These are phyloP conservation scores for Ophraella communa DNA, from an alignment of 2,888 invertebrate genomes.

Conservation along the genomic window DNA sequence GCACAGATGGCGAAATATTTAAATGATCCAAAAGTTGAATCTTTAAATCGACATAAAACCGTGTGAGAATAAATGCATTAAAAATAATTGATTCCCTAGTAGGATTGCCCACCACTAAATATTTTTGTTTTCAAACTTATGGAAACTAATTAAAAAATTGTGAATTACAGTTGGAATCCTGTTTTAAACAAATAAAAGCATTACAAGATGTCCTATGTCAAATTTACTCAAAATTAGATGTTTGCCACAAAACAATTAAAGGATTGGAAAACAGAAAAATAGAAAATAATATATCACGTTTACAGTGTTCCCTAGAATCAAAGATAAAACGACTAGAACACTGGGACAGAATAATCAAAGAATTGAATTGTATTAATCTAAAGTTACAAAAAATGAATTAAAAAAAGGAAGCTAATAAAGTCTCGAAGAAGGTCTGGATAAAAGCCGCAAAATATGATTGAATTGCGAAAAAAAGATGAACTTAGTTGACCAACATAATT, in stretches of 20 bases:
- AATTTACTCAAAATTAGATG: constrained; percentile 2
- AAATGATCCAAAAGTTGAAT: too few relatives aligned
- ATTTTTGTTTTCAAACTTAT: background rate
- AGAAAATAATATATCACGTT: constrained; percentile 4
- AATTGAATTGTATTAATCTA: constrained; percentile 7
- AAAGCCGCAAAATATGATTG: constrained; percentile 29
- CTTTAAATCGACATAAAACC: too few relatives aligned
- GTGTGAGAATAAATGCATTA: too few relatives aligned
- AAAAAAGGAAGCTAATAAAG: constrained; percentile 23
- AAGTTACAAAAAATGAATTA: constrained; percentile 16
- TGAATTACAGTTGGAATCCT: background rate
- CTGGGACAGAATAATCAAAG: constrained; percentile 8
- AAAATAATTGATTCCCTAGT: too few relatives aligned
- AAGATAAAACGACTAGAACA: background rate
- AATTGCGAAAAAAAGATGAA: constrained; percentile 34
- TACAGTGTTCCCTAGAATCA: constrained; percentile 3
- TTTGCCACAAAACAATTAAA: background rate
- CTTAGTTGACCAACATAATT: constrained; percentile 20
- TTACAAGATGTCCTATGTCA: background rate
- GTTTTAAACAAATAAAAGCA: background rate
- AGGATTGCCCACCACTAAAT: too few relatives aligned
- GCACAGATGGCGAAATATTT: too few relatives aligned
- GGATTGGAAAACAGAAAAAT: constrained; percentile 5
- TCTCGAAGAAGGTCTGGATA: constrained; percentile 33
- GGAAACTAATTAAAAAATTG: constrained; percentile 1